Percentiles rank a stretch among this genome's conserved stretches.
Evolutionary conservation across 23 tunicate genomes (phyloP).

Genomic region (Styela plicata): DNA sequence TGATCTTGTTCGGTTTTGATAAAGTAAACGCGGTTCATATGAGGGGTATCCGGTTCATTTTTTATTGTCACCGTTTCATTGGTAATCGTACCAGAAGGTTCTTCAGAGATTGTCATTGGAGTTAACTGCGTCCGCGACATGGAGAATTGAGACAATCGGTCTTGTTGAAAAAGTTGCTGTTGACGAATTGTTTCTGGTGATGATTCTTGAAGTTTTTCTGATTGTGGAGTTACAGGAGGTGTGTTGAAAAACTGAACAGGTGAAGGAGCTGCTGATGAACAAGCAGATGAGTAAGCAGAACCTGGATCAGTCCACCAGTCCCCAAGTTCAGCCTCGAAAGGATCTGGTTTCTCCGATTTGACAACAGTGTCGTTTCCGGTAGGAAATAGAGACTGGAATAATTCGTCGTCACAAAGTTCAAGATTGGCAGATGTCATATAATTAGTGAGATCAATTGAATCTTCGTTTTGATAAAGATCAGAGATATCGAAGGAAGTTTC

Average conservation of each 20-base stretch:
- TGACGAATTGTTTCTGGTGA: constrained; percentile 31
- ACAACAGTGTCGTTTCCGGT: constrained; percentile 6
- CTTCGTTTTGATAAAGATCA: constrained; percentile 87
- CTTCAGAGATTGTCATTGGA: constrained; percentile 12
- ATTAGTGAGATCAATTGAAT: constrained; percentile 80
- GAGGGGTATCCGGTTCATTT: constrained; percentile 19
- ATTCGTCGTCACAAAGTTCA: constrained; percentile 82
- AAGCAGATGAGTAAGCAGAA: constrained; percentile 69
- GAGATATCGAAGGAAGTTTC: constrained; percentile 33
- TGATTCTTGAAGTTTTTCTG: constrained; percentile 21
- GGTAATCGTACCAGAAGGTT: background rate
- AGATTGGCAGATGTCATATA: constrained; percentile 57
- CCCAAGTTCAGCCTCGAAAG: constrained; percentile 20
- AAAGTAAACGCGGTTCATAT: constrained; percentile 6
- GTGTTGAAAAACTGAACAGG: constrained; percentile 90
- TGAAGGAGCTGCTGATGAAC: constrained; percentile 90
- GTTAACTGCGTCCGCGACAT: constrained; percentile 30
- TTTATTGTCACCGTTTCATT: constrained; percentile 20
- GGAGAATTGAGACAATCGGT: constrained; percentile 8
- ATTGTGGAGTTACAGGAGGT: constrained; percentile 85
- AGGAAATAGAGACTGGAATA: constrained; percentile 77
- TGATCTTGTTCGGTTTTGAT: constrained; percentile 15
- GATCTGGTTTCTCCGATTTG: constrained; percentile 26
- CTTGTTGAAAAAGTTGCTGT: constrained; percentile 7
- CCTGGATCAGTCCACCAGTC: constrained; percentile 53